Evolutionary conservation across 2,888 invertebrate species (phyloP).

Genomic region (Muschampia plurimacula): DNA sequence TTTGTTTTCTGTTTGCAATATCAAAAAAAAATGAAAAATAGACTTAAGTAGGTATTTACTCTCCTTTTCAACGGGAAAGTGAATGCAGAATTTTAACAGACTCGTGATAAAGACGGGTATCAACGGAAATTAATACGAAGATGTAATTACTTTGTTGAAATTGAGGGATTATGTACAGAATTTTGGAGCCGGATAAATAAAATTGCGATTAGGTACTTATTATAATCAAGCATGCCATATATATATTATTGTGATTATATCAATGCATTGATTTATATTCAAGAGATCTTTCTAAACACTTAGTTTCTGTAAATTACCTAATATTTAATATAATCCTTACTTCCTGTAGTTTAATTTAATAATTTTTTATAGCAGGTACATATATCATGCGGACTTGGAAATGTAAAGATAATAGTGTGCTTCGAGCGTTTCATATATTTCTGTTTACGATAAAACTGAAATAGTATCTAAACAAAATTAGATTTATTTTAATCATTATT

Average conservation of each 20-base stretch:
- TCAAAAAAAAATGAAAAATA: background rate
- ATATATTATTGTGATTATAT: constrained; percentile 2
- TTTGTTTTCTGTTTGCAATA: background rate
- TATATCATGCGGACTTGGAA: background rate
- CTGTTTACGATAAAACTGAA: too few relatives aligned
- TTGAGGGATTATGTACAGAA: background rate
- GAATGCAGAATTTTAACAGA: constrained; percentile 10
- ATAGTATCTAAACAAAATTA: too few relatives aligned
- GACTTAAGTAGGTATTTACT: background rate
- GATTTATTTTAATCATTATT: too few relatives aligned
- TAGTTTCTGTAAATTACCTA: background rate
- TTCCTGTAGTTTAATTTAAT: background rate
- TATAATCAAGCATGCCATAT: background rate
- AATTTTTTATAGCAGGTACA: background rate
- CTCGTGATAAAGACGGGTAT: constrained; percentile 4
- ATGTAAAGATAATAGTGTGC: background rate
- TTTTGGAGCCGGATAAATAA: background rate
- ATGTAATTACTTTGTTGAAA: background rate
- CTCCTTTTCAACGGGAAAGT: constrained; percentile 2
- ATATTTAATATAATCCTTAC: background rate
- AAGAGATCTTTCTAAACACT: background rate
- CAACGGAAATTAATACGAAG: background rate
- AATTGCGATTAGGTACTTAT: background rate
- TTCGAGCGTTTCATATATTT: too few relatives aligned
- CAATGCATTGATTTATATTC: background rate